Evolutionary conservation across 2,113 vertebrate genomes (phyloP).

Genomic region (Fulmarus glacialis): DNA sequence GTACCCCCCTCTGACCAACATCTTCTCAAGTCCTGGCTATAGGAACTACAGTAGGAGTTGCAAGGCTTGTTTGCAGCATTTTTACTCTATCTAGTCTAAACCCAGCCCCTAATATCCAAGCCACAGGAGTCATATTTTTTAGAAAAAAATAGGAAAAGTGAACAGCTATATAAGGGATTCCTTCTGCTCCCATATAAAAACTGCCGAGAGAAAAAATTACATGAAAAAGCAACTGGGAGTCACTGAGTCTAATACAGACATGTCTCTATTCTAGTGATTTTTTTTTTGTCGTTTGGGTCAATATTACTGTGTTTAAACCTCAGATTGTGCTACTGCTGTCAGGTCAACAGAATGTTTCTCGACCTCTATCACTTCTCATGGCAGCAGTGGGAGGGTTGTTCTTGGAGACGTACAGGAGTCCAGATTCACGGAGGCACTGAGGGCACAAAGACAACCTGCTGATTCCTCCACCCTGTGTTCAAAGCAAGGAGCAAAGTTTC

Average conservation of each 20-base stretch:
- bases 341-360: background rate
- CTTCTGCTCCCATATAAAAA: background rate
- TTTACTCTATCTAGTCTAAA: background rate
- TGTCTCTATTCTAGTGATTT: background rate
- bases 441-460: background rate
- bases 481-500: background rate
- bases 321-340: background rate
- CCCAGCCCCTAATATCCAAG: background rate
- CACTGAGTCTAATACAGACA: background rate
- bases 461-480: background rate
- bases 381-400: background rate
- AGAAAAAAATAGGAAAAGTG: background rate
- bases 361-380: fast-evolving
- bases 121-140: background rate
- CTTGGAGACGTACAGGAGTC: fast-evolving
- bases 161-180: background rate
- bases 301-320: background rate
- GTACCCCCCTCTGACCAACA: background rate
- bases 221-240: background rate
- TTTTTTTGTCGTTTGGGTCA: background rate
- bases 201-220: background rate
- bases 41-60: background rate
- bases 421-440: fast-evolving
- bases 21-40: background rate
- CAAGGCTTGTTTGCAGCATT: background rate